Evolutionary conservation across 2,797 vertebrate genomes (phyloP).

Genomic region (Ataeniobius toweri): DNA sequence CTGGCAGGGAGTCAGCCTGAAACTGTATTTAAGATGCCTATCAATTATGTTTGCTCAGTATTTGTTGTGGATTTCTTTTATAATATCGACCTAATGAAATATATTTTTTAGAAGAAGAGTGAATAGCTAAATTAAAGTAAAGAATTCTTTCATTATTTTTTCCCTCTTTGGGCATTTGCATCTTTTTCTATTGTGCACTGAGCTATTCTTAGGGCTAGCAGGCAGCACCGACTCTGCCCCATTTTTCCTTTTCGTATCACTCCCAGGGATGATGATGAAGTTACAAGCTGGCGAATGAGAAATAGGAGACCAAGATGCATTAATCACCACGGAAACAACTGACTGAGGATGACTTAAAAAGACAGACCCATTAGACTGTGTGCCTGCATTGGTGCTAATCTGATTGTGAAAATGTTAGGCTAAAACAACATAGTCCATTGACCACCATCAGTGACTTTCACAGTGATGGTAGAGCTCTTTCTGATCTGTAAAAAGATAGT

Average conservation of each 20-base stretch:
- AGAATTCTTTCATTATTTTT: background rate
- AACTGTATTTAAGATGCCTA: conserved; percentile 12
- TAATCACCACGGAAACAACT: conserved; percentile 78
- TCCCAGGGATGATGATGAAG: conserved; percentile 76
- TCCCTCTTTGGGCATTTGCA: conserved; percentile 49
- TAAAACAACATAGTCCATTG: conserved; percentile 70
- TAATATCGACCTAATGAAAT: background rate
- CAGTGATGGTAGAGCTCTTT: conserved; percentile 36
- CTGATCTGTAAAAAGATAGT: conserved; percentile 27
- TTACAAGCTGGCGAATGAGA: conserved; percentile 75
- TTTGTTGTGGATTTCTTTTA: background rate
- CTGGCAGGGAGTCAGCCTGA: conserved; percentile 25
- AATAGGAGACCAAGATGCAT: conserved; percentile 72
- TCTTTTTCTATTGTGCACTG: conserved; percentile 62
- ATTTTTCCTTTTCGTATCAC: conserved; percentile 69
- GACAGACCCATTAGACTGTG: conserved; percentile 74
- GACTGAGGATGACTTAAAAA: conserved; percentile 77
- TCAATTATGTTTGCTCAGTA: background rate
- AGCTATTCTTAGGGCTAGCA: conserved; percentile 78
- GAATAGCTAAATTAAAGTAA: background rate
- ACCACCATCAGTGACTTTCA: conserved; percentile 58
- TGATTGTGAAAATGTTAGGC: conserved; percentile 78
- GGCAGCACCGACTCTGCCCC: conserved; percentile 66
- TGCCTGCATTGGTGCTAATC: conserved; percentile 74
- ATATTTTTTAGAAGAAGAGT: background rate